Base-by-base conservation (phyloP, 2,113 vertebrate genomes). In the Chionodraco myersi region DNA sequence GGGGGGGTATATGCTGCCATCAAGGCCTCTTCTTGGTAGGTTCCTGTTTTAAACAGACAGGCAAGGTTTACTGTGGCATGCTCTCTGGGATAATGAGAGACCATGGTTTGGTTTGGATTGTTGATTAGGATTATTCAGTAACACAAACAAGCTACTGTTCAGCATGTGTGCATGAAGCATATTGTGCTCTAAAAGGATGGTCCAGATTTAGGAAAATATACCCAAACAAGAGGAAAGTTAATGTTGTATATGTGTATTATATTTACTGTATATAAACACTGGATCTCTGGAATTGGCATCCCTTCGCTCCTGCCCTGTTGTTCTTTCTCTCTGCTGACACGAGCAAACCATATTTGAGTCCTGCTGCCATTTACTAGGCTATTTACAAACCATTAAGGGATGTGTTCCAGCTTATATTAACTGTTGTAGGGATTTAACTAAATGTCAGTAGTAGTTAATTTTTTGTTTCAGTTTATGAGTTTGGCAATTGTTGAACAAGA, bases 71-170 rank as follows among this genome's bases (percentile, higher is more conserved):
- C 72, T 56, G 45, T 71, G 92, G 91, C 91, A 86, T 58, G 71
- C 63, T 82, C 79, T 68, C 53, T 77, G 51, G 88, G 78, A 89
- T 89, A 93, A 92, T 91, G 85, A 90, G 64, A 92, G 85, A 89
- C 86, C 74, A 76, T 78, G 79, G 81, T 76, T 89, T 69, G 88
- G 90, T 91, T 93, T 89, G 87, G 84, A 86, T 92, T 92, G 89
- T 91, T 93, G 89, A 92, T 94, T 91, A 90, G 90, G 90, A 94
- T 92, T 93, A 93, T 90, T 93, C 87, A 90, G 87, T 44, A 89
- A 91, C 78, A 94, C 91, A 94, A 94, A 93, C 84, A 92, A 84
- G 89, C 94, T 93, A 93, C 93, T 94, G 93, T 93, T 93, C 74
- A 75, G 86, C 80, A 54, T 77, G 68, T 76, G 68, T 77, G 80